These are phyloP conservation scores for Rattus rattus DNA, from an alignment of 2,113 vertebrate species.

Conservation along the genomic window DNA sequence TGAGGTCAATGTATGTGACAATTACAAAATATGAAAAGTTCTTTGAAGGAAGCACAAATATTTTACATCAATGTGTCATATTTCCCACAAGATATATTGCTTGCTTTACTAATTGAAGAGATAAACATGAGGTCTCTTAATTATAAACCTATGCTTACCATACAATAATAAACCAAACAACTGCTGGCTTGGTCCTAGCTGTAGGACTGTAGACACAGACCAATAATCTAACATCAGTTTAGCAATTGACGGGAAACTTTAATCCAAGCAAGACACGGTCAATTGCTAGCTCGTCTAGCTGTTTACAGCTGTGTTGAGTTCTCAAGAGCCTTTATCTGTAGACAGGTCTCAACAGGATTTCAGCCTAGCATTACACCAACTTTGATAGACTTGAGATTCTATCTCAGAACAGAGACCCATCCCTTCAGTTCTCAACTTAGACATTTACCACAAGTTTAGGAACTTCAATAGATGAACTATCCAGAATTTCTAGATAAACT, in stretches of 20 bases:
- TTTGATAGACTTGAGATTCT: not conserved
- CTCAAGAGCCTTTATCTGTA: not conserved
- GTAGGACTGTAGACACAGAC: not conserved
- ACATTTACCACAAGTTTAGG: not conserved
- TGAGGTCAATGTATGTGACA: too few species aligned
- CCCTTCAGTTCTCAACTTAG: not conserved
- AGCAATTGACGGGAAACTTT: not conserved
- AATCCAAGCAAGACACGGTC: not conserved
- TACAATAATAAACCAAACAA: not conserved
- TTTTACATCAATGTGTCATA: too few species aligned
- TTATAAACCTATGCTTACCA: not conserved
- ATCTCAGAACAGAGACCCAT: not conserved
- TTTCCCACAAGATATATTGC: too few species aligned
- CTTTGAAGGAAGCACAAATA: too few species aligned
- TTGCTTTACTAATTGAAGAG: too few species aligned
- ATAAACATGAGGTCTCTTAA: too few species aligned
- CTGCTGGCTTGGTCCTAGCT: not conserved
- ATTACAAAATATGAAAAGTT: too few species aligned
- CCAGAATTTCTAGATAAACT: not conserved
- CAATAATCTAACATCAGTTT: not conserved
- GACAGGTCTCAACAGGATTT: not conserved
- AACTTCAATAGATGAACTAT: not conserved
- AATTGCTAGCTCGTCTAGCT: not conserved
- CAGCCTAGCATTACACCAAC: not conserved
- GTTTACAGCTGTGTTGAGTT: not conserved